Conservation (phyloP, 2,888 invertebrate species). For the Chymomyza fuscimana region DNA sequence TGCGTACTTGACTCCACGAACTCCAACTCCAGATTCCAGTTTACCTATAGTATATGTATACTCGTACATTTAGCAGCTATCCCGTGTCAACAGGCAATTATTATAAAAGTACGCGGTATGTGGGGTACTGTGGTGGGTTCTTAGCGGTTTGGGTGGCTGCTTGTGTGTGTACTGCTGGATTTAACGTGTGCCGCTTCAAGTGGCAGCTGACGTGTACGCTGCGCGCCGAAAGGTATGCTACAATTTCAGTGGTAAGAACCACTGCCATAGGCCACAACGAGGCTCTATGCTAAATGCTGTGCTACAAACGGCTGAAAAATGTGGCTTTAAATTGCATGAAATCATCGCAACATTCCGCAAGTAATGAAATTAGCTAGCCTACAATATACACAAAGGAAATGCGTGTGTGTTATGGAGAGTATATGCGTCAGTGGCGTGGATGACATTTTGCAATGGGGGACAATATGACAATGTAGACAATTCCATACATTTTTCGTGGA, state of each 20-base stretch:
- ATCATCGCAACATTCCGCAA: constrained; percentile 70
- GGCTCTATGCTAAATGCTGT: constrained; percentile 59
- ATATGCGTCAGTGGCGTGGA: not conserved
- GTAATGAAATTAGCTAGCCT: constrained; percentile 69
- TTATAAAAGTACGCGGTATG: constrained; percentile 66
- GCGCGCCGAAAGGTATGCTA: constrained; percentile 6
- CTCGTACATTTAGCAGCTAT: constrained; percentile 40
- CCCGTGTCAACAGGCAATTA: constrained; percentile 77
- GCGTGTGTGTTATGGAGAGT: constrained; percentile 4
- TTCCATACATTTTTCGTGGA: too few species aligned
- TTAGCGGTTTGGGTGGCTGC: not conserved
- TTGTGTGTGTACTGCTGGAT: not conserved
- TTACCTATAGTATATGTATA: constrained; percentile 8
- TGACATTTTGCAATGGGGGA: too few species aligned
- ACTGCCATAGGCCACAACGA: constrained; percentile 39
- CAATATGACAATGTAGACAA: too few species aligned
- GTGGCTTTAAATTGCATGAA: constrained; percentile 74
- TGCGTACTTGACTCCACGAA: constrained; percentile 12
- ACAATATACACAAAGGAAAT: constrained; percentile 39
- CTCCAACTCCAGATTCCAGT: constrained; percentile 12
- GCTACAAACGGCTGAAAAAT: constrained; percentile 58
- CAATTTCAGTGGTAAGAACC: not conserved
- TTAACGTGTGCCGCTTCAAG: not conserved
- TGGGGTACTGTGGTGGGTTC: constrained; percentile 11
- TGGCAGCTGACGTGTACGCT: constrained; percentile 2